These are phyloP conservation scores for Indicator indicator DNA, from an alignment of 2,113 vertebrate species.

Conservation along the genomic window DNA sequence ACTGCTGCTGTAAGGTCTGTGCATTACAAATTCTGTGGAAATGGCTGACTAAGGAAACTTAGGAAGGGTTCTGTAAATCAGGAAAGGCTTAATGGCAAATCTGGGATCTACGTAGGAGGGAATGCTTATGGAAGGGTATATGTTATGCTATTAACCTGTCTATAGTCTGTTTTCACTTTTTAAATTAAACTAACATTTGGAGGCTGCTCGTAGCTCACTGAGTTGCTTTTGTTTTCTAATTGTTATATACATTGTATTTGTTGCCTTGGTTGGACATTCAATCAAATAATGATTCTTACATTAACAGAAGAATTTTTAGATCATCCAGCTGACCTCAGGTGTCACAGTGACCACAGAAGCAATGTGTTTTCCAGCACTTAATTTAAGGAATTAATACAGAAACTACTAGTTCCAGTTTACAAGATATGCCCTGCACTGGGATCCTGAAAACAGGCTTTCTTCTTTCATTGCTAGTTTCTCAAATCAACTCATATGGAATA, in stretches of 20 bases:
- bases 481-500: background rate
- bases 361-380: background rate
- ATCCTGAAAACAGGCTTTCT: background rate
- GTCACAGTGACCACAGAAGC: background rate
- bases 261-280: background rate
- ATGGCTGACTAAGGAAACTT: background rate
- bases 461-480: background rate
- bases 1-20: background rate
- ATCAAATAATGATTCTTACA: background rate
- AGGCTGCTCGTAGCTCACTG: background rate
- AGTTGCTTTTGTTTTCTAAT: background rate
- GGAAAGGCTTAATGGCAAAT: background rate
- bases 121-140: background rate
- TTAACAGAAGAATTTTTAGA: background rate
- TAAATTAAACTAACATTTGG: background rate
- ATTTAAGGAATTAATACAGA: background rate
- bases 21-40: background rate
- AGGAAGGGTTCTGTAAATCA: background rate
- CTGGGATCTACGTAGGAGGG: rapidly evolving
- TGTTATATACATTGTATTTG: background rate
- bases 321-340: background rate
- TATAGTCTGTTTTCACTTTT: background rate
- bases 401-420: background rate
- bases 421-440: background rate
- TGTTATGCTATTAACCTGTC: background rate